These are phyloP conservation scores for Bergia sp. DNA, from an alignment of 92 coral and sea anemone species.

Conservation along the genomic window DNA sequence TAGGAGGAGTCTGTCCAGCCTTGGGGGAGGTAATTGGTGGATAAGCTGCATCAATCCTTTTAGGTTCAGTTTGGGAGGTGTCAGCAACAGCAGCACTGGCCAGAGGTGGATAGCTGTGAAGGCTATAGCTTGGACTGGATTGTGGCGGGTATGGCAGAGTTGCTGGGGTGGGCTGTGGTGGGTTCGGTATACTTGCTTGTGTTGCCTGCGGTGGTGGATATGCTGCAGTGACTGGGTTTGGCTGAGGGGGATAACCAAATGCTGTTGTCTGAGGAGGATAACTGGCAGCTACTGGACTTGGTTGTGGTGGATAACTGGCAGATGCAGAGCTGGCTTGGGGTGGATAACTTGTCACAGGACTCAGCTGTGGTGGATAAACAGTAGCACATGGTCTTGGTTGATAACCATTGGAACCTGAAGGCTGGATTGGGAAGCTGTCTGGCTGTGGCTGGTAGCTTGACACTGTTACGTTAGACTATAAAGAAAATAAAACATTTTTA, in stretches of 20 bases:
- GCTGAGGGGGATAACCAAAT: slow-evolving; percentile 40
- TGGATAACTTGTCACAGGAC: slow-evolving; percentile 38
- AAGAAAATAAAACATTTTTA: neutral
- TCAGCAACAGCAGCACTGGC: neutral
- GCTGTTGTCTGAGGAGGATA: slow-evolving; percentile 36
- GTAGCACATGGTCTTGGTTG: slow-evolving; percentile 8
- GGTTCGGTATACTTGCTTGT: neutral
- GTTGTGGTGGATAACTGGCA: slow-evolving; percentile 7
- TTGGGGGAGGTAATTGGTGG: slow-evolving; percentile 35
- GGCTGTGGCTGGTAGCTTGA: slow-evolving; percentile 25
- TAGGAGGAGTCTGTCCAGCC: slow-evolving; percentile 44
- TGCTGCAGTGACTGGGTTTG: neutral
- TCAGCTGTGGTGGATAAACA: slow-evolving; percentile 31
- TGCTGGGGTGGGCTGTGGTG: slow-evolving; percentile 10
- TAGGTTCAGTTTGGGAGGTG: slow-evolving; percentile 13
- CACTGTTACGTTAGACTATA: neutral
- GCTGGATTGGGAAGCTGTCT: neutral
- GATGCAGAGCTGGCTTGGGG: slow-evolving; percentile 15
- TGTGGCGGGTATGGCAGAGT: neutral
- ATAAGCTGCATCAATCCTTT: neutral
- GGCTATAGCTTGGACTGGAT: slow-evolving; percentile 14
- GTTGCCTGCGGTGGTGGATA: slow-evolving; percentile 24
- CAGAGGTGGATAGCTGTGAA: neutral
- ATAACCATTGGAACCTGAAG: neutral
- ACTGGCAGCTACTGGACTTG: slow-evolving; percentile 42